A percentile compares a stretch with the other conserved stretches of the same genome.
Conservation (phyloP, 2,888 invertebrate genomes). For the Agriopis marginaria region DNA sequence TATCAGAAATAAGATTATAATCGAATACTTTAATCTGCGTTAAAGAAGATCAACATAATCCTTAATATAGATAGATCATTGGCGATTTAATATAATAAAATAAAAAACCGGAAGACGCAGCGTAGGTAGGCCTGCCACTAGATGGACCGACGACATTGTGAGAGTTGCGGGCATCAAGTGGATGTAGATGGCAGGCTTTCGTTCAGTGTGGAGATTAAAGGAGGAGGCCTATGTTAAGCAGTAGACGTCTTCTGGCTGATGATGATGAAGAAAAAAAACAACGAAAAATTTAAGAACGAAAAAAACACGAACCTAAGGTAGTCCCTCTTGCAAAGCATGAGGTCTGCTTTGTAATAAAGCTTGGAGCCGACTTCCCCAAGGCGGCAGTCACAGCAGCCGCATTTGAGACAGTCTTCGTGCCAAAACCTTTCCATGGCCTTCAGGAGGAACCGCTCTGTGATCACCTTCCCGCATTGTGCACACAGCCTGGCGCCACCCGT, state of each 20-base stretch:
- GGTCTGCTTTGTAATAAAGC: conserved; percentile 95
- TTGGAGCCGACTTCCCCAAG: conserved; percentile 97
- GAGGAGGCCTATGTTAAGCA: too few relatives aligned
- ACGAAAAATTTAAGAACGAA: background rate
- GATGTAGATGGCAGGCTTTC: too few relatives aligned
- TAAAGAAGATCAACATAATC: too few relatives aligned
- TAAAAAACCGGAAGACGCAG: too few relatives aligned
- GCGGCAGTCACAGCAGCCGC: conserved; percentile 96
- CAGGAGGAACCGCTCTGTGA: conserved; percentile 93
- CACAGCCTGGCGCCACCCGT: conserved; percentile 88
- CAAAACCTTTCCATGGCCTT: conserved; percentile 96
- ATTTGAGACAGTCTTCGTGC: conserved; percentile 98
- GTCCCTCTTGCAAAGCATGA: conserved; percentile 96
- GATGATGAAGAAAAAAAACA: background rate
- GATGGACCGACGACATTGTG: too few relatives aligned
- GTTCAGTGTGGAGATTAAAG: too few relatives aligned
- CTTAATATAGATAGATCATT: too few relatives aligned
- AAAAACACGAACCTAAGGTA: conserved; percentile 91
- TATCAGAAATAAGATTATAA: background rate
- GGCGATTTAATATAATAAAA: too few relatives aligned
- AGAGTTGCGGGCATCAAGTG: too few relatives aligned
- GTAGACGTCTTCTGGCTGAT: too few relatives aligned
- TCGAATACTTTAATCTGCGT: background rate
- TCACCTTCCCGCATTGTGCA: conserved; percentile 94
- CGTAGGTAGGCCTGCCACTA: too few relatives aligned